phyloP scores from a whole-genome alignment of 2,797 vertebrate genomes.

The Dermochelys coriacea region DNA sequence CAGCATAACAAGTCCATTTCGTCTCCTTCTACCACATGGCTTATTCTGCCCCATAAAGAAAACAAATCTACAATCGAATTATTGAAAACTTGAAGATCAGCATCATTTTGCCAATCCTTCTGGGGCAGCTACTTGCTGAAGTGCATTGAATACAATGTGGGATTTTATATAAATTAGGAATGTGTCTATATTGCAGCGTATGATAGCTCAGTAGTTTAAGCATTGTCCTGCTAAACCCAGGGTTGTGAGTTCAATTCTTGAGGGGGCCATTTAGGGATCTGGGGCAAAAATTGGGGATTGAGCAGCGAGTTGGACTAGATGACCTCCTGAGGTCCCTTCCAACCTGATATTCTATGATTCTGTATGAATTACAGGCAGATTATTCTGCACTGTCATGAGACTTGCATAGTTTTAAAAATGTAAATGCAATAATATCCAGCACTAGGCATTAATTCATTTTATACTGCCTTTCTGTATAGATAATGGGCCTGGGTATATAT shows the following conservation, averaged over 20 bases:
- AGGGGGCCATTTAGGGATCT: too few relatives aligned
- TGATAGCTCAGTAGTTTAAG: too few relatives aligned
- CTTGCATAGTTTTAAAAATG: conserved; percentile 51
- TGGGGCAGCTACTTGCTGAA: conserved; percentile 73
- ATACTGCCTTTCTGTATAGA: background rate
- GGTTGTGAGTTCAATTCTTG: too few relatives aligned
- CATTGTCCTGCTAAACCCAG: too few relatives aligned
- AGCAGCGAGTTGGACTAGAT: too few relatives aligned
- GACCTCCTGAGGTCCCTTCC: too few relatives aligned
- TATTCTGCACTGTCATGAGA: conserved; percentile 55
- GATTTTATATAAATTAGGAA: conserved; percentile 75
- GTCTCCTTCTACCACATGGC: background rate
- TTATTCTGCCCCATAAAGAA: conserved; percentile 45
- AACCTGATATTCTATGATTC: too few relatives aligned
- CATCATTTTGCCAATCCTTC: conserved; percentile 66
- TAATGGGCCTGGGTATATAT: background rate
- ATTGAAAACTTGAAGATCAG: conserved; percentile 69
- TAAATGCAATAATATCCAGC: conserved; percentile 56
- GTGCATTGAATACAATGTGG: conserved; percentile 40
- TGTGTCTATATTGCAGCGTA: conserved; percentile 62
- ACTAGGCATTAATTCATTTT: background rate
- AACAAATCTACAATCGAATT: conserved; percentile 72
- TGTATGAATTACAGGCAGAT: conserved; percentile 29
- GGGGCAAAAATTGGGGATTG: too few relatives aligned
- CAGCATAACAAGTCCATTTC: rapidly evolving